Base-by-base conservation (phyloP, 2,888 invertebrate species). In the Macaria liturata region DNA sequence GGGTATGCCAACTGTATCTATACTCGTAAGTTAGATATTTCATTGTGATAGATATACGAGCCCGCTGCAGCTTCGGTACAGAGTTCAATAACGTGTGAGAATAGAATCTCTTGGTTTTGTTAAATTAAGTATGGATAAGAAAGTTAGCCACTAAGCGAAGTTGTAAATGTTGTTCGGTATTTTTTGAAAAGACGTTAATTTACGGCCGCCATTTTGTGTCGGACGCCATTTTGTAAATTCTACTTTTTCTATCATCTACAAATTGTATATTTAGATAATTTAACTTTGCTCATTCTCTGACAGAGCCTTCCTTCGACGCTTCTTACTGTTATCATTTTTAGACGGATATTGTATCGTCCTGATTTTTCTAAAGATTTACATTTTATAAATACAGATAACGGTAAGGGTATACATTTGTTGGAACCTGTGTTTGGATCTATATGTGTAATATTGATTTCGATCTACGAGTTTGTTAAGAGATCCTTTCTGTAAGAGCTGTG, bases 31-130 rank as follows among this genome's bases (percentile, higher is more conserved):
- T 75, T 76, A 75, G 75, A 68, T 71, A 60, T 70, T 76, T 76
- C 67, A 65, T 70, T 77, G 63, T 74, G 72, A 71, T 68, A 65
- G 61, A 63, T 62, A 44, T 43, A 37, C 60, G 65, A 70, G 71
- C 74, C 78, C 68, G 75, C 85, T 82, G 84, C 84, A 84, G 83
- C 83, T 82, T 78, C 78, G 76, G 72, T 62, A 59, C 46, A 52
- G 51, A 47, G 46, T 47, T 49, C 52, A 34, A 44, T 9, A 44
- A 48, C 9, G 51, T 20, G 20, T 20, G 47, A 49, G 51, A 46
- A 47, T 37, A 45, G 48, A 43, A 34, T 59, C 55, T 55, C 58
- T 57, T 43, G 37, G 46, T 56, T 45, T 59, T 61, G 40, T 62
- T 57, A 49, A 20, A 20, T 20, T 20, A 20, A 20, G 20, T 20